Percentiles rank a stretch among this genome's conserved stretches.
These are phyloP conservation scores for Acronicta alni DNA, from an alignment of 2,888 invertebrate species.

Conservation along the genomic window DNA sequence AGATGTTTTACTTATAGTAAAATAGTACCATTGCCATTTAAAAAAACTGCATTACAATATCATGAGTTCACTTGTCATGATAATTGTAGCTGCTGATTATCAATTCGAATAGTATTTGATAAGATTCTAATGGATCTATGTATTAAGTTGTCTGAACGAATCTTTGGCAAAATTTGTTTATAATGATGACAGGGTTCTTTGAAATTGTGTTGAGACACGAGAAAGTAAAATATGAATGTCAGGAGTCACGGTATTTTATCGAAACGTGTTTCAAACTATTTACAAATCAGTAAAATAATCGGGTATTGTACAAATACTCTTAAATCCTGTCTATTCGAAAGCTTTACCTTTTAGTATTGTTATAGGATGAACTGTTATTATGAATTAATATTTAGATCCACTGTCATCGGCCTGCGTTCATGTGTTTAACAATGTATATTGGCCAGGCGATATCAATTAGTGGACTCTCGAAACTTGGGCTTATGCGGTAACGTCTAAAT, in stretches of 20 bases:
- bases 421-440: conserved; percentile 35
- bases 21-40: no score
- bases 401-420: conserved; percentile 7
- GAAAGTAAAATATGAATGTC: conserved; percentile 5
- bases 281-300: conserved; percentile 24
- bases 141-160: no score
- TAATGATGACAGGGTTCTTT: no score
- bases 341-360: not conserved
- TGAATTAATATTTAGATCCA: conserved; percentile 9
- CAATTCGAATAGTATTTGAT: no score
- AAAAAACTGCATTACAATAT: no score
- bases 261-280: conserved; percentile 19
- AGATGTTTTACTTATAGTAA: no score
- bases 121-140: no score
- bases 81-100: no score
- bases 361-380: not conserved
- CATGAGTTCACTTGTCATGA: no score
- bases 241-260: conserved; percentile 8
- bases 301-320: no score
- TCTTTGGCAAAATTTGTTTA: no score
- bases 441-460: conserved; percentile 55
- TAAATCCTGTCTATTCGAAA: no score
- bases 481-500: conserved; percentile 57
- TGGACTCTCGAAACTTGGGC: conserved; percentile 40
- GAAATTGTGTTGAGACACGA: not conserved